Base-by-base conservation (phyloP, 2,113 vertebrate species). In the Hyaena hyaena region DNA sequence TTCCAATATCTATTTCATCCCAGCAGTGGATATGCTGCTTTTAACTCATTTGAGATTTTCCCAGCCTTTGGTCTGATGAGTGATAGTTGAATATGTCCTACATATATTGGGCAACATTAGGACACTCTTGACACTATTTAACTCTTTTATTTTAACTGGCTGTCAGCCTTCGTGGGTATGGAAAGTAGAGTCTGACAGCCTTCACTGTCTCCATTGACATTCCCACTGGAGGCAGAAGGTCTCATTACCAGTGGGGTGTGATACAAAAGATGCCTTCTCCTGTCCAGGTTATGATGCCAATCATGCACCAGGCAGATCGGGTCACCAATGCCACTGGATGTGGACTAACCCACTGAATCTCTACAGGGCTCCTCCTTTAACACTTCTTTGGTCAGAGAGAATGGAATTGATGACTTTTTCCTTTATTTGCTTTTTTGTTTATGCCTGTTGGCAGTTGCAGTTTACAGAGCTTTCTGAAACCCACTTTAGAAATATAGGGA, bases 261-360 rank as follows among this genome's bases (percentile, higher is more conserved):
- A 63, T 11, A 7, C 7, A 21, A 31, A 26, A 12, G 31, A 16
- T 23, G 7, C 3, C 1, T 31, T 31, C 23, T 1, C 24, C 6
- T 11, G 7, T 28, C 28, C 17, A 28, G 4, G 7, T 5, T 45
- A 19, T 50, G 4, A 12, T 16, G 28, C 17, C 9, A 66, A 65
- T 9, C 28, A 0, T 28, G 55, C 68, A 14, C 16, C 11, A 33
- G 19, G 12, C 5, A 66, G 33, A 24, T 8, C 2, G 26, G 6
- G 14, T n/a, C 24, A 7, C 16, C 11, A 7, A 43, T 53, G 17
- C 24, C 43, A 12, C 4, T 2, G 45, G n/a, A 3, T 2, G 1
- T 6, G 31, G 5, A 21, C 2, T 9, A n/a, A 19, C 23, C 43
- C 24, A 23, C 6, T 7, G 48, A 63, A 14, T 50, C 31, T 77